Evolutionary conservation across 2,888 invertebrate species (phyloP).

Genomic region (Clitarchus hookeri): DNA sequence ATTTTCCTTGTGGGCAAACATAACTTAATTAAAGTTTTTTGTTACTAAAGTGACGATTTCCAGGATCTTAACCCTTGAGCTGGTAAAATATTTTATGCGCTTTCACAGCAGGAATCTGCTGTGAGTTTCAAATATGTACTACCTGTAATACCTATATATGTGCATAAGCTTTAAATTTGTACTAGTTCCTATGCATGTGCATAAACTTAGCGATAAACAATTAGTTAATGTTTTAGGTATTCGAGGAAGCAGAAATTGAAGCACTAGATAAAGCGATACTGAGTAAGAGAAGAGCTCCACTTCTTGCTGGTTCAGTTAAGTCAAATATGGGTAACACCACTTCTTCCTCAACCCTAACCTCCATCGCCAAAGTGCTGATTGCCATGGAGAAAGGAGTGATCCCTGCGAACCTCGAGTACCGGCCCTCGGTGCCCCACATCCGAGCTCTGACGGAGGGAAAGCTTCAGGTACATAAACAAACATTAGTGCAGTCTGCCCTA

Average conservation of each 20-base stretch:
- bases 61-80: no score
- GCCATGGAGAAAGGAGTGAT: conserved; percentile 47
- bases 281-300: conserved; percentile 56
- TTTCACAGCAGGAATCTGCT: no score
- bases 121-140: no score
- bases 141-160: no score
- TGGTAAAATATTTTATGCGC: no score
- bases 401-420: conserved; percentile 48
- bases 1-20: no score
- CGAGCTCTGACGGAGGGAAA: conserved; percentile 44
- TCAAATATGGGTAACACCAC: conserved; percentile 67
- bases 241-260: conserved; percentile 62
- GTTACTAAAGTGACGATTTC: no score
- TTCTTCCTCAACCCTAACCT: conserved; percentile 55
- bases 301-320: conserved; percentile 64
- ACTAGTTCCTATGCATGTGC: no score
- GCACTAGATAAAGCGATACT: conserved; percentile 58
- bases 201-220: no score
- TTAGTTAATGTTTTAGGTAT: conserved; percentile 41
- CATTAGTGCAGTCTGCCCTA: no score
- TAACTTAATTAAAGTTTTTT: no score
- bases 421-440: conserved; percentile 44
- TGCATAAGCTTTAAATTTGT: no score
- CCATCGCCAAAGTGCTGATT: conserved; percentile 55
- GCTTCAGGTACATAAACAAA: conserved; percentile 43